Evolutionary conservation across 2,797 vertebrate genomes (phyloP).

Genomic region (Acanthis flammea): DNA sequence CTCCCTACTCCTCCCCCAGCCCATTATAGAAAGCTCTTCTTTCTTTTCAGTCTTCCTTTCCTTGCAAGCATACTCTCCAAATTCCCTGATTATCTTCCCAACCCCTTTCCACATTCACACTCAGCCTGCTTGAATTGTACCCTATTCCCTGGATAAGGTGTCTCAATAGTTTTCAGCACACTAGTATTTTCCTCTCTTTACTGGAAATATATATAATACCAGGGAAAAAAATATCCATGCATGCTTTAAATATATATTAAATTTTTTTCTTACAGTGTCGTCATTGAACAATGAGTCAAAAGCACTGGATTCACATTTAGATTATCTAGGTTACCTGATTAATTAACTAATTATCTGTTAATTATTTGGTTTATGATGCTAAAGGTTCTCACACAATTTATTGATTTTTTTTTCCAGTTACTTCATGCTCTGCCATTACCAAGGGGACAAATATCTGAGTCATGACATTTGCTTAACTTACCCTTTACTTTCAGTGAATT

Average conservation of each 20-base stretch:
- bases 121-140: not conserved
- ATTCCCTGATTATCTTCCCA: not conserved
- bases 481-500: constrained; percentile 54
- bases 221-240: not conserved
- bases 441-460: not conserved
- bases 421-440: not conserved
- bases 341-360: not conserved
- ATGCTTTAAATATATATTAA: not conserved
- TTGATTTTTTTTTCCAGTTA: not conserved
- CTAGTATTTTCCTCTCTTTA: not conserved
- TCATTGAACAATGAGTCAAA: not conserved
- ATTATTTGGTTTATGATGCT: not conserved
- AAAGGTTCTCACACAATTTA: not conserved
- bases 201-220: not conserved
- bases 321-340: not conserved
- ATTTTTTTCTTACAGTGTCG: not conserved
- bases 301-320: not conserved
- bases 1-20: not conserved
- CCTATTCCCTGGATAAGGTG: not conserved
- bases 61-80: not conserved
- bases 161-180: not conserved
- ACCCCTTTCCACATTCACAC: not conserved
- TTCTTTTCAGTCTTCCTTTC: not conserved
- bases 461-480: constrained; percentile 25
- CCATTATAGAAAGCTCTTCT: not conserved